These are phyloP conservation scores for Paracanthobrama guichenoti DNA, from an alignment of 2,113 vertebrate species.

Conservation along the genomic window DNA sequence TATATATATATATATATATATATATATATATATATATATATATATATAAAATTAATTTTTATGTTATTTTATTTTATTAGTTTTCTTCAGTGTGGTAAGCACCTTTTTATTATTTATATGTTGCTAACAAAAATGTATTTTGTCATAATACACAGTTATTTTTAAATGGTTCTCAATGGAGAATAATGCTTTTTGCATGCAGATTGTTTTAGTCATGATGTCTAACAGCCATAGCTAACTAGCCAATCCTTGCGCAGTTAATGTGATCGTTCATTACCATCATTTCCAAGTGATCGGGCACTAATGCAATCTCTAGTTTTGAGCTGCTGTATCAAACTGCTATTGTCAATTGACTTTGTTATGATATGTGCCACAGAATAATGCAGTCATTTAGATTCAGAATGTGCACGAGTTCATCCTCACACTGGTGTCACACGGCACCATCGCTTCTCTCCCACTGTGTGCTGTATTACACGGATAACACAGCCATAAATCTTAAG, in stretches of 20 bases:
- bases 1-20: no score
- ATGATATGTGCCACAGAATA: conserved; percentile 27
- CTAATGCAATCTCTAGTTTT: background rate
- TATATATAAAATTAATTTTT: no score
- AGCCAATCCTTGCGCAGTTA: background rate
- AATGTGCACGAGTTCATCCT: background rate
- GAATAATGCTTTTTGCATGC: background rate
- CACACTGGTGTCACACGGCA: background rate
- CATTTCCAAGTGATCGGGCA: background rate
- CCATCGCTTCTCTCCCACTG: conserved; percentile 4
- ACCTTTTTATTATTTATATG: background rate
- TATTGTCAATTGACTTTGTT: conserved; percentile 34
- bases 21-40: no score
- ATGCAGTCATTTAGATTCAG: conserved; percentile 44
- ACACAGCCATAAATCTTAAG: background rate
- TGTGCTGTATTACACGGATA: conserved; percentile 1
- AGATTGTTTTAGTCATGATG: background rate
- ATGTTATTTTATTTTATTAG: no score
- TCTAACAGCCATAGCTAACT: background rate
- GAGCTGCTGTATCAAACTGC: conserved; percentile 36
- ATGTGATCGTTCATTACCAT: background rate
- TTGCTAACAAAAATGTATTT: background rate
- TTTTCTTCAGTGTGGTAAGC: background rate
- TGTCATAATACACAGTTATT: background rate
- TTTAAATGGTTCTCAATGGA: background rate